Evolutionary conservation across 53 echinoderm and acorn worm species (phyloP).

Genomic region (Astropecten irregularis): DNA sequence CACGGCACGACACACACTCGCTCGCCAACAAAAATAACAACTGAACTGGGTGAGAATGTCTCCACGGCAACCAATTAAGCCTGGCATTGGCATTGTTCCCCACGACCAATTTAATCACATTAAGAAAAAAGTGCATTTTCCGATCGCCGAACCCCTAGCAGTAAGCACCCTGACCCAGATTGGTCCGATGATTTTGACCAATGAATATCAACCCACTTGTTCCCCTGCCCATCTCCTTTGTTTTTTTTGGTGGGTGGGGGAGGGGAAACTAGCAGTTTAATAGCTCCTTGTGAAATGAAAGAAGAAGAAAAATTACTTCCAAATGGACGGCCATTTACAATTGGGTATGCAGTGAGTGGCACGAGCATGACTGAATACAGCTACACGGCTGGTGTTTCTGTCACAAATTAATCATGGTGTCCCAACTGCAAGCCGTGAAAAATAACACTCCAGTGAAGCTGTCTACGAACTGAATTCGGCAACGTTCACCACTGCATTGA

Average conservation of each 20-base stretch:
- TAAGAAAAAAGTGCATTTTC: conserved; percentile 43
- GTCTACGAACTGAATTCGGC: no score
- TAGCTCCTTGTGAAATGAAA: background rate
- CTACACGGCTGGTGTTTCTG: background rate
- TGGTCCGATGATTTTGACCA: background rate
- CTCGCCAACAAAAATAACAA: no score
- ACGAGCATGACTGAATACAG: background rate
- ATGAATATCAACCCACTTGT: no score
- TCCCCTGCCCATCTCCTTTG: background rate
- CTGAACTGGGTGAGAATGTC: background rate
- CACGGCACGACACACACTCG: no score
- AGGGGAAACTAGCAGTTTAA: background rate
- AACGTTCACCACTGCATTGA: no score
- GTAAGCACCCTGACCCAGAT: background rate
- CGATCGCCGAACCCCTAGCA: background rate
- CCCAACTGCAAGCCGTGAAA: no score
- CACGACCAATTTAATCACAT: conserved; percentile 52
- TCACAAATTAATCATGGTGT: background rate
- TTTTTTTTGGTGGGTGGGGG: background rate
- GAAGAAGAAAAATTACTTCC: background rate
- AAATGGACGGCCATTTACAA: background rate
- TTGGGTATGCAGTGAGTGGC: background rate
- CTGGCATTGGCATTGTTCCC: conserved; percentile 37
- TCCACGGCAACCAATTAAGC: conserved; percentile 5
- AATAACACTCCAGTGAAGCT: no score